These are phyloP conservation scores for Stichopus horrens DNA, from an alignment of 53 echinoderm and acorn worm genomes.

Conservation along the genomic window DNA sequence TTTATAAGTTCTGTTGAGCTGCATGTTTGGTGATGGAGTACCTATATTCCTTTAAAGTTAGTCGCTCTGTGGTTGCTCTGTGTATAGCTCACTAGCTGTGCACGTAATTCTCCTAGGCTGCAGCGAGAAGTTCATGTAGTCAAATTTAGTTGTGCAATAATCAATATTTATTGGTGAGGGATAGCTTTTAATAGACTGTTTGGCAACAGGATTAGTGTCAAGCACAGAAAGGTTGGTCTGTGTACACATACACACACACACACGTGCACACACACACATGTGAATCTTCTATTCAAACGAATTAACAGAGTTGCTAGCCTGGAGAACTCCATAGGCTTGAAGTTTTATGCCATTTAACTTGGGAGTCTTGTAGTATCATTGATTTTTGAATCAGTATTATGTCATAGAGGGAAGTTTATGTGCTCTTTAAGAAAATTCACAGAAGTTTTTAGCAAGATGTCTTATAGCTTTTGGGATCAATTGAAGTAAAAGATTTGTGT, in stretches of 20 bases:
- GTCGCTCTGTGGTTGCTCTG: too few relatives aligned
- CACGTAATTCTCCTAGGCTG: background rate
- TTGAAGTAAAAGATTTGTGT: too few relatives aligned
- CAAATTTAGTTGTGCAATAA: constrained; percentile 26
- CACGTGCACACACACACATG: background rate
- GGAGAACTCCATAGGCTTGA: background rate
- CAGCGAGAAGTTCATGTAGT: constrained; percentile 16
- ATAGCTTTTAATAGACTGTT: constrained; percentile 44
- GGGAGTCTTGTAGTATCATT: background rate
- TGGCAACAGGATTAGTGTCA: constrained; percentile 37
- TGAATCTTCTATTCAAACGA: background rate
- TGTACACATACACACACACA: background rate
- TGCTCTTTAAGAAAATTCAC: background rate
- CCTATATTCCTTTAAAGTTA: too few relatives aligned
- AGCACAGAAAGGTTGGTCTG: background rate
- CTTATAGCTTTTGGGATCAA: too few relatives aligned
- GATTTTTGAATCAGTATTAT: background rate
- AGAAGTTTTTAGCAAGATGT: too few relatives aligned
- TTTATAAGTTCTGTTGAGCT: too few relatives aligned
- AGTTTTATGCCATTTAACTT: background rate
- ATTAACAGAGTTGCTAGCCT: background rate
- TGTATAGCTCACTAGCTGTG: background rate
- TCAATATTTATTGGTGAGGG: constrained; percentile 31
- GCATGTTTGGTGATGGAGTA: too few relatives aligned
- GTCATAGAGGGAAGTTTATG: background rate